Evolutionary conservation across 1,140 invertebrate species (phyloP), one percentile per base, ranked within the genome.

Genomic region (Pemphigus obesinymphae): DNA sequence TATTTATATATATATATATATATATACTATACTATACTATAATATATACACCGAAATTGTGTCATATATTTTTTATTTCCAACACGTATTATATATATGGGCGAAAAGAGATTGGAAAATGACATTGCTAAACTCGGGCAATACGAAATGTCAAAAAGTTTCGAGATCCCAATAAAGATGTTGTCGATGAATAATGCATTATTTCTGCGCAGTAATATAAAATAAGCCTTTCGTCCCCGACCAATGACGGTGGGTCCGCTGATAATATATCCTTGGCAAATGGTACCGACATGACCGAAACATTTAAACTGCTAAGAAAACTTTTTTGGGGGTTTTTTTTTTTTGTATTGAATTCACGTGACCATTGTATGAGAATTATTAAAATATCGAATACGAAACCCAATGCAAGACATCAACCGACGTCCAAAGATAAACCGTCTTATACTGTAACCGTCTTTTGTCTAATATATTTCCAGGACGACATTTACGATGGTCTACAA

Each of bases 131-230:
- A 50, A 73, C 26, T 48, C 8, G 17, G 17, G 3, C 29, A n/a
- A 13, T 29, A 5, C 0, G 26, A 50, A 50, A 50, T 31, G 26
- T 72, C 70, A 48, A 72, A 29, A 48, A 31, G 26, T 45, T 20
- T 72, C 6, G 6, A 72, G 40, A 48, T 48, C 15, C 43, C 43
- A 20, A 48, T 50, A 50, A 50, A 73, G 7, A 72, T 17, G 17
- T 72, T 72, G 6, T 20, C 45, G 29, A 73, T 50, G 43, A 73
- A 73, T 73, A 73, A 73, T 50, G 43, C 17, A 73, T 31, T 72
- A 45, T 73, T 48, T 73, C 8, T 3, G 3, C 15, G 17, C 26
- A 31, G 8, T 11, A 20, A n/a, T 31, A 73, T 31, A 73, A 73
- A 26, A 31, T 48, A 50, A 31, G 23, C 40, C 0, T 43, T 23